phyloP scores from a whole-genome alignment of 2,888 invertebrate genomes.

The Ecliptopera silaceata region DNA sequence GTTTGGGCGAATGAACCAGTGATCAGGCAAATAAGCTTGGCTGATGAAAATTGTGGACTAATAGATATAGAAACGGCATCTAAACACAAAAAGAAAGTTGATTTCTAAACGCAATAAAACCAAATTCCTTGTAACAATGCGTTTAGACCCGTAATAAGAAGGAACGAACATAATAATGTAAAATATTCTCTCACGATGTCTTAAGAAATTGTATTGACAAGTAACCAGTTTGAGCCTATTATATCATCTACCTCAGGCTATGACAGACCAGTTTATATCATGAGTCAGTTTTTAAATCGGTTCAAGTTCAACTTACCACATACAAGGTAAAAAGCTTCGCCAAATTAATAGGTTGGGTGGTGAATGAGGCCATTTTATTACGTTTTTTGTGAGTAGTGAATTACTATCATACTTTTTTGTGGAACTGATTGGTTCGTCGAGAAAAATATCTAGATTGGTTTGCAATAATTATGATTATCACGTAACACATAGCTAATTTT shows the following conservation, averaged over 20 bases:
- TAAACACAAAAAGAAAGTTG: not conserved
- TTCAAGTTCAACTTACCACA: slow-evolving; percentile 25
- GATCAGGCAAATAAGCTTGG: too few relatives aligned
- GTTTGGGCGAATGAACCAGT: too few relatives aligned
- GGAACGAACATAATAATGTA: slow-evolving; percentile 8
- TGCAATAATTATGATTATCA: not conserved
- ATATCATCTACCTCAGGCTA: slow-evolving; percentile 30
- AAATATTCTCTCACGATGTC: slow-evolving; percentile 26
- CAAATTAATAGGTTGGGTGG: slow-evolving; percentile 24
- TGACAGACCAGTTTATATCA: slow-evolving; percentile 34
- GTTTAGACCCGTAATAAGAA: slow-evolving; percentile 1
- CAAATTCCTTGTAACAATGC: slow-evolving; percentile 17
- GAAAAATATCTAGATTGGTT: not conserved
- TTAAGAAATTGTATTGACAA: slow-evolving; percentile 19
- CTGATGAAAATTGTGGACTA: too few relatives aligned
- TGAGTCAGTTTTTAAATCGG: slow-evolving; percentile 27
- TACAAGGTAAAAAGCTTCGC: slow-evolving; percentile 23
- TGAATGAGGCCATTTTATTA: slow-evolving; percentile 6
- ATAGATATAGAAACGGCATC: too few relatives aligned
- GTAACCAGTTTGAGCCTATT: slow-evolving; percentile 22
- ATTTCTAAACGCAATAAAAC: slow-evolving; percentile 12
- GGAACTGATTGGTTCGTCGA: not conserved
- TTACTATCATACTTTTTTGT: slow-evolving; percentile 5
- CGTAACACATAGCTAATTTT: not conserved
- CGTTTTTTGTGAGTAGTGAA: slow-evolving; percentile 7